Base-by-base conservation (phyloP, 2,113 vertebrate genomes). In the Agapornis roseicollis region DNA sequence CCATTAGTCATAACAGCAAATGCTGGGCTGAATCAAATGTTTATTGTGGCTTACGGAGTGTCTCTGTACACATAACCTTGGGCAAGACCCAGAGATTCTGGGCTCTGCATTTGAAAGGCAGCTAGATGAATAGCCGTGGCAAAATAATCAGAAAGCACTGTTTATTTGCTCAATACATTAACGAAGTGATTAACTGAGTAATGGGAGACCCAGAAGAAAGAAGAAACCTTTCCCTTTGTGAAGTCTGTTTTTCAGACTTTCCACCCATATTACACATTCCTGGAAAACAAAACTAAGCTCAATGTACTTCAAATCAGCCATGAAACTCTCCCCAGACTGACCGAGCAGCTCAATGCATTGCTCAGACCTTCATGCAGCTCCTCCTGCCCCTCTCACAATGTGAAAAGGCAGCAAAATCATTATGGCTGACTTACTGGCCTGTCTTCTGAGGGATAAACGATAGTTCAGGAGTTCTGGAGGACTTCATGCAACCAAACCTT, bases 21-120 rank as follows among this genome's bases (percentile, higher is more conserved):
- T 70, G 47, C 64, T 71, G 76, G 42, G 47, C 85, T 88, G 88
- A 90, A 93, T 96, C 27, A 93, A 94, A 90, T 93, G 88, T 89
- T 97, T 84, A 80, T 91, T 90, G 82, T 85, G 64, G 90, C 80
- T 94, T 94, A 93, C 64, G 88, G 90, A 93, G 91, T 78, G 42
- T 84, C 84, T 94, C 66, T 87, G 84, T 88, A 96, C 90, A 88
- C 80, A 85, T 90, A 90, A 94, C 93, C 93, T 93, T 94, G 88
- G 91, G 91, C 76, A 88, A 86, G 90, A 88, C 93, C 92, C 91
- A 96, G 85, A 91, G 91, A 85, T 85, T 84, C 92, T 78, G 76
- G 50, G 80, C 68, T 91, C 61, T 78, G 82, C 60, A 13, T 95
- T 85, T 88, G 69, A 93, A 93, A 96, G 25, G 85, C 91, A 90